These are phyloP conservation scores for Xanthostigma xanthostigma DNA, from an alignment of 2,888 invertebrate species.

Conservation along the genomic window DNA sequence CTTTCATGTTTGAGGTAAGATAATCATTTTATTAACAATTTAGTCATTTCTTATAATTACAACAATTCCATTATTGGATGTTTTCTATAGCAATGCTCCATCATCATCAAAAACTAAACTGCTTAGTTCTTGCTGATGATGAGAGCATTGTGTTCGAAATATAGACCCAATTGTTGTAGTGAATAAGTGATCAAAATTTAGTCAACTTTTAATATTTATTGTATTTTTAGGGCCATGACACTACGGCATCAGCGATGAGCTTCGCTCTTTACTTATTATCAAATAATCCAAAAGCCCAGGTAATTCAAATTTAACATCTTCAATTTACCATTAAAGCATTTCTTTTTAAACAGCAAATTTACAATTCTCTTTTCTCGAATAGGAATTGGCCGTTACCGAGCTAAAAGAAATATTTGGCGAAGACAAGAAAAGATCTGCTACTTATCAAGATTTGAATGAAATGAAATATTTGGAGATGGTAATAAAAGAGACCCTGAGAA, in stretches of 20 bases:
- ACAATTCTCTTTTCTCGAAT: constrained; percentile 4
- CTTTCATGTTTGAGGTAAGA: constrained; percentile 3
- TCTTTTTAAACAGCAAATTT: too few relatives aligned
- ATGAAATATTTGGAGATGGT: constrained; percentile 39
- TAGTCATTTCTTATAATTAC: too few relatives aligned
- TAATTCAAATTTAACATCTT: not conserved
- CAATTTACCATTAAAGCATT: too few relatives aligned
- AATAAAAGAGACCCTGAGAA: constrained; percentile 35
- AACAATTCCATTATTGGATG: too few relatives aligned
- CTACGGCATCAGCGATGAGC: not conserved
- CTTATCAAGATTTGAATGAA: constrained; percentile 27
- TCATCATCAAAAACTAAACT: too few relatives aligned
- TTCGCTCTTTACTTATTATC: not conserved
- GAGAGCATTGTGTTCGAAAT: too few relatives aligned
- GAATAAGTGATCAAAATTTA: too few relatives aligned
- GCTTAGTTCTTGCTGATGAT: too few relatives aligned
- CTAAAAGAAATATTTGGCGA: constrained; percentile 22
- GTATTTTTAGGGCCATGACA: not conserved
- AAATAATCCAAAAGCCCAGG: not conserved
- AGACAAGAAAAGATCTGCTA: constrained; percentile 13
- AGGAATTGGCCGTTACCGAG: constrained; percentile 27
- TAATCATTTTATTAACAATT: not conserved
- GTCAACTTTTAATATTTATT: not conserved
- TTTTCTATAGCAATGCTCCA: too few relatives aligned
- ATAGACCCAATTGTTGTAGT: too few relatives aligned